Evolutionary conservation across 2,797 vertebrate species (phyloP), one percentile per base, ranked within the genome.

Genomic region (Brotula barbata): DNA sequence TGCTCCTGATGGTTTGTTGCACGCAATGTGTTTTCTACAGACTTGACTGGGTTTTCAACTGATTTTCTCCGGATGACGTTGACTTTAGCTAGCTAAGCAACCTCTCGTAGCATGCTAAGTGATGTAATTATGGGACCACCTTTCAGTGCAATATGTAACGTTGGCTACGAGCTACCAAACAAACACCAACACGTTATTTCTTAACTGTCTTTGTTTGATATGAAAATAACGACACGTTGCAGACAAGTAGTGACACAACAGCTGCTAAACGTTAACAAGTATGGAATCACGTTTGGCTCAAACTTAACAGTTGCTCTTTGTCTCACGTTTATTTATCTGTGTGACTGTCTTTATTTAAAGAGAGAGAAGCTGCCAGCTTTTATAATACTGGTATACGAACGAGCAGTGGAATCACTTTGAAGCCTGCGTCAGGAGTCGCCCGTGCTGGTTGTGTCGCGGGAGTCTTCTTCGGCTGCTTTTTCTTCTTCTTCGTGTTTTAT

Each of bases 1-100:
- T 23, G 5, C 12, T 23, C 3, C 5, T 7, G 34, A 2, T 7
- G 53, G 52, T 34, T 61, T 34, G 16, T 13, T 55, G 51, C 14
- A 25, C n/a, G 50, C 33, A 2, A 28, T 28, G 17, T 58, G 6
- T 17, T 21, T 50, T 25, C 20, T 9, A 5, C 23, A 6, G 10
- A 34, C 37, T 2, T 11, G 31, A 7, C 13, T 2, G 33, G 31
- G 47, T 55, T 46, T 28, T 15, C 51, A 25, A 23, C 22, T 5
- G 17, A 22, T 54, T 54, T 40, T 60, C 46, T 8, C 5, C 34
- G 43, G 10, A 3, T 51, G 56, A 69, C 75, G 74, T 33, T 45
- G 22, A 5, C 13, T 58, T 72, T 54, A 62, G 62, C 61, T 48
- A 11, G 22, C 50, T 11, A n/a, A 40, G 47, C 51, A 61, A 68